These are phyloP conservation scores for Sisor rabdophorus DNA, from an alignment of 2,113 vertebrate genomes.

Conservation along the genomic window DNA sequence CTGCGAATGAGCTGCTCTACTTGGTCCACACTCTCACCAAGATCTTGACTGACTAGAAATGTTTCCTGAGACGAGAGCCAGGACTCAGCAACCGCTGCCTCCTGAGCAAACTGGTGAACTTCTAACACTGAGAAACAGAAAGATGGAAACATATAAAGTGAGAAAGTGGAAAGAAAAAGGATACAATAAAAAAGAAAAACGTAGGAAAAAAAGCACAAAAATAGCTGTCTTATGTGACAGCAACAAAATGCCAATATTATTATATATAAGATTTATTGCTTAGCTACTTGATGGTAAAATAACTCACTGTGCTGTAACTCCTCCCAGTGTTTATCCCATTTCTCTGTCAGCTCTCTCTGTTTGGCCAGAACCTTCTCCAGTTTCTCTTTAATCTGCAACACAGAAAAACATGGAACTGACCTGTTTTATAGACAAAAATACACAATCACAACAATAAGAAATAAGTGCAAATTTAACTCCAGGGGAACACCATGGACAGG, in stretches of 20 bases:
- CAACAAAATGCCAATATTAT: too few relatives aligned
- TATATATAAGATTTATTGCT: neutral
- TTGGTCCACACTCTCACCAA: conserved; percentile 89
- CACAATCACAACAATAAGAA: neutral
- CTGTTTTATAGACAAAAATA: too few relatives aligned
- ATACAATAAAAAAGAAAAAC: neutral
- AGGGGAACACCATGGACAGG: too few relatives aligned
- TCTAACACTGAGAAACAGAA: conserved; percentile 77
- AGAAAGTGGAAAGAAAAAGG: neutral
- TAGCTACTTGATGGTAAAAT: neutral
- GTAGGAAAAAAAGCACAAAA: neutral
- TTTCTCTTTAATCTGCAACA: conserved; percentile 81
- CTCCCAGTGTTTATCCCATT: conserved; percentile 94
- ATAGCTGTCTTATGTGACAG: too few relatives aligned
- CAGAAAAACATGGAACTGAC: neutral
- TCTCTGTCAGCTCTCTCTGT: conserved; percentile 83
- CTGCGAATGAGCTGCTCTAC: conserved; percentile 93
- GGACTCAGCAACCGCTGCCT: conserved; percentile 88
- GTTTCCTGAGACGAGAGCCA: conserved; percentile 92
- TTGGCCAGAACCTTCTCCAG: conserved; percentile 83
- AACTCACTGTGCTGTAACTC: conserved; percentile 87
- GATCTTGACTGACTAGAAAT: conserved; percentile 80
- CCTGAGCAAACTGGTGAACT: conserved; percentile 94
- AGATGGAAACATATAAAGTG: neutral
- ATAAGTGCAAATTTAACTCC: neutral